phyloP scores from a whole-genome alignment of 2,113 vertebrate species.

The Bos javanicus region DNA sequence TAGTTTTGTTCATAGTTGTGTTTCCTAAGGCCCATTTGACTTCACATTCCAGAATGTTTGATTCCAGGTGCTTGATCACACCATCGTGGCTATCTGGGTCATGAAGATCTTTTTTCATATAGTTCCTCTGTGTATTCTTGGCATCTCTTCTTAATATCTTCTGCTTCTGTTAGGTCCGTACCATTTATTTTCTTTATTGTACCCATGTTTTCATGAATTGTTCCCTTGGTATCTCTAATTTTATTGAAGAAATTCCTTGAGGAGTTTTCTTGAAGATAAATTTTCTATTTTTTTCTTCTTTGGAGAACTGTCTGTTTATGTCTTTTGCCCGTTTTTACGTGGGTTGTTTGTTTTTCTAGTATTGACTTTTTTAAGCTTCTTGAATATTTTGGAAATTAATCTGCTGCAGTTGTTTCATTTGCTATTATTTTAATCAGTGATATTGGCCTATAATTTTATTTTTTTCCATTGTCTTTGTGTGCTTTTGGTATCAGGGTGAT shows the following conservation, averaged over 20 bases:
- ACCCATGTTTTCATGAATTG: background rate
- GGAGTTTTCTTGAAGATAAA: background rate
- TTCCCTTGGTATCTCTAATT: background rate
- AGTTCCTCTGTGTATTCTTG: background rate
- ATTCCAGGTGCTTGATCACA: background rate
- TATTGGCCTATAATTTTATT: background rate
- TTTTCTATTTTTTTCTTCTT: background rate
- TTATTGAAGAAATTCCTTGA: background rate
- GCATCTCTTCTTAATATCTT: background rate
- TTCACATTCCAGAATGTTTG: background rate
- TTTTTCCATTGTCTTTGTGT: background rate
- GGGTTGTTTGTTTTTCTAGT: background rate
- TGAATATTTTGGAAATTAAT: background rate
- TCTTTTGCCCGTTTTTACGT: background rate
- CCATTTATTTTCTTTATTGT: background rate
- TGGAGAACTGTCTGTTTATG: background rate
- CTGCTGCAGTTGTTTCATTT: background rate
- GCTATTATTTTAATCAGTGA: background rate
- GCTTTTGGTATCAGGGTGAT: no score
- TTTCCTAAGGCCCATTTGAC: background rate
- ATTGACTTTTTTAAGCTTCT: background rate
- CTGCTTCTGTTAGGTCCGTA: background rate
- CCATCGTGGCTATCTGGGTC: background rate
- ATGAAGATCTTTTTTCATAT: background rate
- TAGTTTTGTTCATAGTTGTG: background rate